phyloP scores from a whole-genome alignment of 2,113 vertebrate genomes.

The Piprites chloris region DNA sequence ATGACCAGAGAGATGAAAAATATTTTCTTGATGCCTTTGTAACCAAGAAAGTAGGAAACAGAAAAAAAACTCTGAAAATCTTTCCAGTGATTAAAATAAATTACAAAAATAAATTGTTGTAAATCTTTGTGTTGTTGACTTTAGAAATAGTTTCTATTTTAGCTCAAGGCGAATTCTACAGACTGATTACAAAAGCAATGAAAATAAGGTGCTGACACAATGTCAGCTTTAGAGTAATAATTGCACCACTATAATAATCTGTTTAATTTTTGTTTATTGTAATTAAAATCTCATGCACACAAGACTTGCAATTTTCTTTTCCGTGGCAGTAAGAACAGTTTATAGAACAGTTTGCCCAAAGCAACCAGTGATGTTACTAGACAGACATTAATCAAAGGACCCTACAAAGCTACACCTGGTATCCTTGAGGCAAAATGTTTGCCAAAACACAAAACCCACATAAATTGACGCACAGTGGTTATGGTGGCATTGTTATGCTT shows the following conservation, averaged over 20 bases:
- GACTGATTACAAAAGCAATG: conserved; percentile 33
- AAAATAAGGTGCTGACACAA: conserved; percentile 65
- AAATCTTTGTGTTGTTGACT: not conserved
- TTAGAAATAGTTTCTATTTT: conserved; percentile 29
- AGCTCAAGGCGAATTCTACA: conserved; percentile 47
- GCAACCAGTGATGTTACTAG: conserved; percentile 12
- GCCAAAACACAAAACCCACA: not conserved
- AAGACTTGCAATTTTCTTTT: conserved; percentile 59
- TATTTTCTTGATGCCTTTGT: not conserved
- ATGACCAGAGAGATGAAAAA: not conserved
- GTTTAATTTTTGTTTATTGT: conserved; percentile 74
- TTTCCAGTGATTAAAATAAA: not conserved
- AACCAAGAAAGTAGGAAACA: not conserved
- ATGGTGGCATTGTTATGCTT: not conserved
- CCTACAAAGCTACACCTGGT: not conserved
- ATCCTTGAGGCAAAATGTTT: conserved; percentile 18
- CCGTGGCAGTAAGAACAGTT: conserved; percentile 61
- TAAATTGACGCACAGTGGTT: not conserved
- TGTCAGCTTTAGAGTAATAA: conserved; percentile 59
- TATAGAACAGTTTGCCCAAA: conserved; percentile 35
- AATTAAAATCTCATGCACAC: conserved; percentile 60
- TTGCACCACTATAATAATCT: conserved; percentile 61
- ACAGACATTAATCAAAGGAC: conserved; percentile 7
- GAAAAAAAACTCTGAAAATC: not conserved
- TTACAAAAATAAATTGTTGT: not conserved